Conservation (phyloP, 2,888 invertebrate genomes). For the Dicranocentrus wangi region DNA sequence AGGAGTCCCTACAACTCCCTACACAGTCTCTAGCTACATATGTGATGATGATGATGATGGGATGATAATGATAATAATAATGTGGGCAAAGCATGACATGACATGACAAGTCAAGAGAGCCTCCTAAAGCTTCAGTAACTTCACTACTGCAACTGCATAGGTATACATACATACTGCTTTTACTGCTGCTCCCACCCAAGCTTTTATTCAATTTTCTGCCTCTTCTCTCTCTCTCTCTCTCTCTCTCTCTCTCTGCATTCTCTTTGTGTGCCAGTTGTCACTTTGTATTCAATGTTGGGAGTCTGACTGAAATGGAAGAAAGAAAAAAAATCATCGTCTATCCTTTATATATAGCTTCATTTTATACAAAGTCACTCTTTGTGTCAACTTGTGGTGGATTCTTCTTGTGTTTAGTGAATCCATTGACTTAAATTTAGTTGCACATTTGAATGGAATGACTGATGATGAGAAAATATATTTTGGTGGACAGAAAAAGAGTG, state of each 20-base stretch:
- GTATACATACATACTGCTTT: not conserved
- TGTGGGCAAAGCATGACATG: slow-evolving; percentile 51
- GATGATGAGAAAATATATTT: not conserved
- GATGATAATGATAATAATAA: slow-evolving; percentile 40
- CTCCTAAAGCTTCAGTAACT: slow-evolving; percentile 6
- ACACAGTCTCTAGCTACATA: not conserved
- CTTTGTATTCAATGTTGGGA: slow-evolving; percentile 3
- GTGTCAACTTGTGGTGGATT: slow-evolving; percentile 8
- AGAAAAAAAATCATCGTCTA: too few species aligned
- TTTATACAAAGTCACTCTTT: not conserved
- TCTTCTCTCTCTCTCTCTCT: not conserved
- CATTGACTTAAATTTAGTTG: not conserved
- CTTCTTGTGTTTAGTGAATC: not conserved
- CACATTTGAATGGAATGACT: not conserved
- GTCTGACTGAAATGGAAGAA: too few species aligned
- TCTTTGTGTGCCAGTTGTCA: not conserved
- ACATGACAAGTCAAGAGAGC: slow-evolving; percentile 48
- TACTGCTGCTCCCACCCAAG: not conserved
- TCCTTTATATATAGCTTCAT: too few species aligned
- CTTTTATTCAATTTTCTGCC: not conserved
- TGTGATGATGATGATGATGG: not conserved
- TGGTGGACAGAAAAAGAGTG: not conserved
- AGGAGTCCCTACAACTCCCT: too few species aligned
- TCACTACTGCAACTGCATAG: not conserved
- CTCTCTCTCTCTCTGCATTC: not conserved